Evolutionary conservation across 2,797 vertebrate species (phyloP), one percentile per base, ranked within the genome.

Genomic region (Chelmon rostratus): DNA sequence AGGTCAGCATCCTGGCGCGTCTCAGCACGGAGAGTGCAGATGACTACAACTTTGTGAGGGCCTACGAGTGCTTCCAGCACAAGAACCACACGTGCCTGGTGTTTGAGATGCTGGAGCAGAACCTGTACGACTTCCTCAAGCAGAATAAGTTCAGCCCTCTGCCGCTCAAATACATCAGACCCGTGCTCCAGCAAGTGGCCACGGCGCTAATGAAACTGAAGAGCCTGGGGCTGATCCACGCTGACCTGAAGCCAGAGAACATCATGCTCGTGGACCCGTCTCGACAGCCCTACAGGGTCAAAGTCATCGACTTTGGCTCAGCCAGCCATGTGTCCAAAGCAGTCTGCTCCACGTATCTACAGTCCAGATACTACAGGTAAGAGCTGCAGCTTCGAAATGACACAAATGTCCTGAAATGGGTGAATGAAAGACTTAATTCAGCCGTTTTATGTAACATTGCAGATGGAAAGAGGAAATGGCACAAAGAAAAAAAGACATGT

Each of bases 71-170:
- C 94, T 99, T 99, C 95, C 98, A 99, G 96, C 98, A 99, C 96
- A 99, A 99, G 95, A 98, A 97, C 93, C 98, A 99, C 94, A 99
- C 98, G 16, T 99, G 98, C 95, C 96, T 99, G 95, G 98, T 99
- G 82, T 99, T 99, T 73, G 98, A 99, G 95, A 99, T 99, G 98
- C 94, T 99, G 93, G 98, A 99, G 93, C 98, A 99, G 96, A 99
- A 99, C 95, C 94, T 99, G 90, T 99, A 99, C 88, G 98, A 99
- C 96, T 99, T 99, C 93, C 95, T 99, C 85, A 99, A 99, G 93
- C 98, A 99, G 94, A 99, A 99, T 94, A 99, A 99, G 95, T 99
- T 99, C 91, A 99, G 98, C 90, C 98, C 98, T 0, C 92, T 99
- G 94, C 98, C 98, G 33, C 97, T 99, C 81, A 98, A 98, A 88